Base-by-base conservation (phyloP, 2,888 invertebrate genomes). In the Ypsolopha sequella region DNA sequence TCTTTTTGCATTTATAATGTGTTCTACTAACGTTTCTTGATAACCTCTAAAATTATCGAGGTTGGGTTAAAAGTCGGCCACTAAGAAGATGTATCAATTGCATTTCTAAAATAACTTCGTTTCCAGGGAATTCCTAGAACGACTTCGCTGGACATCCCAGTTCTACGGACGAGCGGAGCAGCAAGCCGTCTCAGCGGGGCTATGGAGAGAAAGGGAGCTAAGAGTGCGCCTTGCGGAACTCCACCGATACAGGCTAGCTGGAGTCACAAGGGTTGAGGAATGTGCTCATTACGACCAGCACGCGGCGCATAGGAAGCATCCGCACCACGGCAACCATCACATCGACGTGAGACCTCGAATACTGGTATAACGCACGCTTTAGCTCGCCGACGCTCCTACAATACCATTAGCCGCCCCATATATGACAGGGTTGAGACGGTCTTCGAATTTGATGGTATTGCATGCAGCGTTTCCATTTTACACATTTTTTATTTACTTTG, bases 141-240 rank as follows among this genome's bases (percentile, higher is more conserved):
- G 93, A 41, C 90, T 97, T 76, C 89, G 94, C 38, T 92, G 94
- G 56, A 94, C 95, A 66, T 92, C 95, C 2, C 96, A 96, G 73
- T 97, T 97, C 82, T 93, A 94, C 70, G 93, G 95, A 1, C 91
- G 93, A 35, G 89, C 92, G 52, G 97, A 97, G 73, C 94, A 96
- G 63, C 92, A 94, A 54, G 90, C 93, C 55, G 90, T 96, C 35
- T 87, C 94, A 49, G 90, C 90, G 6, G 95, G 93, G 55, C 76
- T 96, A 51, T 93, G 94, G 79, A 89, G 94, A 52, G 96, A 97
- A 79, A 91, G 93, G 59, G 96, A 96, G 68, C 84, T 97, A 54
- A 91, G 95, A 58, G 89, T 93, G 62, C 89, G 97, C 6, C 88
- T 97, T 33, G 91, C 92, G 1, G 97, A 97, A 80, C 80, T 95